A percentile compares a stretch with the other conserved stretches of the same genome.
Evolutionary conservation across 2,797 vertebrate species (phyloP).

Genomic region (Manis crassicaudata): DNA sequence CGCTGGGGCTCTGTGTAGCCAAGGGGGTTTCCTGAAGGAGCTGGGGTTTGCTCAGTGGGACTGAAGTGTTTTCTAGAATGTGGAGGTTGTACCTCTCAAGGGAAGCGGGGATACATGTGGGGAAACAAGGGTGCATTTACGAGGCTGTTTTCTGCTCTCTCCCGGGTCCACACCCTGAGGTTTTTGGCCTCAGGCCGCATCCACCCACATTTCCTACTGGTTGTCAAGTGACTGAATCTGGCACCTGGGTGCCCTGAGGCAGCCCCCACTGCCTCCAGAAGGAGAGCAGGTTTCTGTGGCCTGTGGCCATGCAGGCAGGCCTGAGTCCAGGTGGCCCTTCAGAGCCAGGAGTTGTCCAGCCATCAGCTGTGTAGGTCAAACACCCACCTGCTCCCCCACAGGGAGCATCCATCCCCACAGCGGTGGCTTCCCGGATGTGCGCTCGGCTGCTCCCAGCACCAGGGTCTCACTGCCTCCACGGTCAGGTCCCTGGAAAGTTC

Average conservation of each 20-base stretch:
- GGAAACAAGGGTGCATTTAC: background rate
- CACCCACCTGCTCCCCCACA: background rate
- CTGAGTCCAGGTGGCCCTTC: background rate
- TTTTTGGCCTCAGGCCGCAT: background rate
- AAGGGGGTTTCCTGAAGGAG: background rate
- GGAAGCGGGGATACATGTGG: rapidly evolving
- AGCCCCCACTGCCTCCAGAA: rapidly evolving
- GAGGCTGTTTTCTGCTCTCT: background rate
- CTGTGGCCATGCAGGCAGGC: rapidly evolving
- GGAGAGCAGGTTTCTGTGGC: rapidly evolving
- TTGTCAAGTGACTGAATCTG: background rate
- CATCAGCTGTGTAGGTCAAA: rapidly evolving
- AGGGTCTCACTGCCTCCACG: rapidly evolving
- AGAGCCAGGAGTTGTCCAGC: background rate
- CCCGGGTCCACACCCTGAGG: background rate
- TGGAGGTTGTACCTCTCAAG: rapidly evolving
- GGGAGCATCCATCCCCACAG: rapidly evolving
- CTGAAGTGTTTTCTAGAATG: background rate
- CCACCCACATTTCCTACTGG: rapidly evolving
- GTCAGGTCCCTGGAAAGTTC: background rate
- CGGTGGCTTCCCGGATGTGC: rapidly evolving
- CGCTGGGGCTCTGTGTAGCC: background rate
- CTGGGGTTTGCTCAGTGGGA: background rate
- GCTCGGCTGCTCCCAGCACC: rapidly evolving
- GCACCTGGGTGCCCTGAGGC: background rate